Percentiles rank a stretch among this genome's conserved stretches.
Conservation (phyloP, 2,888 invertebrate species). For the Lithophane socia region DNA sequence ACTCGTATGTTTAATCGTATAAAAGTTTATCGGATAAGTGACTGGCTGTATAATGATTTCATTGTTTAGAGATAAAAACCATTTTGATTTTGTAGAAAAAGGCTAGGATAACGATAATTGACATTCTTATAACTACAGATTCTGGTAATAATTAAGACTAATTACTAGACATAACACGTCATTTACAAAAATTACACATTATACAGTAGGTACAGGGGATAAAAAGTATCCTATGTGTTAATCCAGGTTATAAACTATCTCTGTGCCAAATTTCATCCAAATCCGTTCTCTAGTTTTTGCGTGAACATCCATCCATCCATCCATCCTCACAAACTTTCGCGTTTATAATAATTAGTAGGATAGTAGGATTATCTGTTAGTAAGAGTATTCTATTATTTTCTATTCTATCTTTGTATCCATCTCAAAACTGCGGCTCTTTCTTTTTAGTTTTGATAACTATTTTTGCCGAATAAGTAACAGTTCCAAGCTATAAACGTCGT, state of each 20-base stretch:
- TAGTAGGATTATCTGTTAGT: too few relatives aligned
- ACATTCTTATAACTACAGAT: not conserved
- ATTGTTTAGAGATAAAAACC: not conserved
- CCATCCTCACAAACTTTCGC: too few relatives aligned
- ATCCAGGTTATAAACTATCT: too few relatives aligned
- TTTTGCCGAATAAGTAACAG: not conserved
- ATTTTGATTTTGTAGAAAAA: not conserved
- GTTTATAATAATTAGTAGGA: too few relatives aligned
- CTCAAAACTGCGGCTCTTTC: too few relatives aligned
- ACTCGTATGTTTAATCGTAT: not conserved
- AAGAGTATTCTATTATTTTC: too few relatives aligned
- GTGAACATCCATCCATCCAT: too few relatives aligned
- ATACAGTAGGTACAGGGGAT: not conserved
- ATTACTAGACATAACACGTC: not conserved
- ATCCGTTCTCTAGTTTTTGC: too few relatives aligned
- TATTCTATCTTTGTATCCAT: not conserved
- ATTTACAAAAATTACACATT: not conserved
- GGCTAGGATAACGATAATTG: not conserved
- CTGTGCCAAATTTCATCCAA: too few relatives aligned
- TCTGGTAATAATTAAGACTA: not conserved
- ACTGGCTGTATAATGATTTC: not conserved
- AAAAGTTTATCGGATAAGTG: not conserved
- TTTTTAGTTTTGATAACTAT: not conserved
- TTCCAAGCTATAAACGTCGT: not conserved
- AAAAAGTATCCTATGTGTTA: too few relatives aligned